Percentiles rank a stretch among this genome's conserved stretches.
phyloP scores from a whole-genome alignment of 2,113 vertebrate species.

The Polypterus senegalus region DNA sequence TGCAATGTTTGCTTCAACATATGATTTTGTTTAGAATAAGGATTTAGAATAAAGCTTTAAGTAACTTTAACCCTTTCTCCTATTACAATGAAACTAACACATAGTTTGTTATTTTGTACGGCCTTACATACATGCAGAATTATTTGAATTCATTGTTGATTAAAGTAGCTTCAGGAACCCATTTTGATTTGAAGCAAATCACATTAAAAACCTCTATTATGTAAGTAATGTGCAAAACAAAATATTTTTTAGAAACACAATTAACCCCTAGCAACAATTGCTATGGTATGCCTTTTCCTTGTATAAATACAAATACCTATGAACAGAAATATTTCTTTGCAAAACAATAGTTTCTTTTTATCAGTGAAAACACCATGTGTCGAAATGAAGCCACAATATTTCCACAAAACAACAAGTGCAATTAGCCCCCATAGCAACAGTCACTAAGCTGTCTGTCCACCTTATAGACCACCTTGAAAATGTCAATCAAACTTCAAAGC shows the following conservation, averaged over 20 bases:
- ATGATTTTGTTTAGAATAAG: no score
- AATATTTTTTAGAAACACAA: constrained; percentile 17
- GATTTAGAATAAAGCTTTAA: no score
- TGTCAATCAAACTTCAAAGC: constrained; percentile 4
- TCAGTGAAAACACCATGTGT: constrained; percentile 4
- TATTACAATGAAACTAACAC: no score
- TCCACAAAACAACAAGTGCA: background rate
- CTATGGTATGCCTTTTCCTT: background rate
- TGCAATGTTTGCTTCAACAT: no score
- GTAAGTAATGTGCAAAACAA: constrained; percentile 13
- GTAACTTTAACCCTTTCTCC: no score
- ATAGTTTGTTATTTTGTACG: no score
- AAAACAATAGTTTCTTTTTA: background rate
- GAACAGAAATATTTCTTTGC: background rate
- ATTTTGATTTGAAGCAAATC: background rate
- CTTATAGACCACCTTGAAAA: background rate
- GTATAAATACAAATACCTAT: background rate
- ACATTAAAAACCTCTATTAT: constrained; percentile 11
- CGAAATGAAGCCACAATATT: background rate
- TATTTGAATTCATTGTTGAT: no score
- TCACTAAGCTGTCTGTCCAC: constrained; percentile 5
- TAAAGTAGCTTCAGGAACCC: no score
- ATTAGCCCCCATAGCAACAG: constrained; percentile 4
- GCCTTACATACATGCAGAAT: no score
- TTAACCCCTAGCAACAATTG: constrained; percentile 17